Percentiles rank a stretch among this genome's conserved stretches.
phyloP scores from a whole-genome alignment of 37 sponge, comb jelly and placozoan species.

The Chondrilla cf. caribensis region DNA sequence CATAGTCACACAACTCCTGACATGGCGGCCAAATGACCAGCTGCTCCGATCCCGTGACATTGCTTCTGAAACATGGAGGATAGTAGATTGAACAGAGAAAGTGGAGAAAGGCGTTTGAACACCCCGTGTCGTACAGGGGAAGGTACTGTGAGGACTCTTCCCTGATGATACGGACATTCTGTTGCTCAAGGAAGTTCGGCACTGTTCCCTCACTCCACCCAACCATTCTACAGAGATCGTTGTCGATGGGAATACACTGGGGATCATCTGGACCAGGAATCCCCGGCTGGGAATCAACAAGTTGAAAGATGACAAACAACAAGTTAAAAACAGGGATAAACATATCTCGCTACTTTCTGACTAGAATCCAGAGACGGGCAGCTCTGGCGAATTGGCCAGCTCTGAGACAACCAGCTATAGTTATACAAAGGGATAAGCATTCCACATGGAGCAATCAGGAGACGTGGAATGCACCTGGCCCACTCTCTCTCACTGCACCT shows the following conservation, averaged over 20 bases:
- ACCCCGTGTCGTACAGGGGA: constrained; percentile 21
- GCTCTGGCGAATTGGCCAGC: too few relatives aligned
- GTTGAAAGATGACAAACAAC: too few relatives aligned
- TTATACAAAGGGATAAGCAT: too few relatives aligned
- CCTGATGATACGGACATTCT: background rate
- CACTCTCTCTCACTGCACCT: too few relatives aligned
- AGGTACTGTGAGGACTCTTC: constrained; percentile 42
- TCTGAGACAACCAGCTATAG: too few relatives aligned
- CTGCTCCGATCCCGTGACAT: background rate
- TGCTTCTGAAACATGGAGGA: constrained; percentile 37
- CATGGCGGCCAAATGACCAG: constrained; percentile 40
- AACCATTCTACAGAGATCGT: background rate
- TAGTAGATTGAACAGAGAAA: constrained; percentile 69
- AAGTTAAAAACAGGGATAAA: too few relatives aligned
- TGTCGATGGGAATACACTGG: background rate
- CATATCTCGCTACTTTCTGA: too few relatives aligned
- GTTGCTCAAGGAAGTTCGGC: background rate
- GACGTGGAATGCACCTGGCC: too few relatives aligned
- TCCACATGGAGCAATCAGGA: too few relatives aligned
- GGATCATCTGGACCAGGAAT: background rate
- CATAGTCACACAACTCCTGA: constrained; percentile 51
- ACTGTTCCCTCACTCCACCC: background rate
- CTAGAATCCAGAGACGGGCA: too few relatives aligned
- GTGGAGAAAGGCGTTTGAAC: constrained; percentile 68
- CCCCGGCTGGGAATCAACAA: too few relatives aligned